Base-by-base conservation (phyloP, 1,140 invertebrate species). In the Xylocopa sonorina region DNA sequence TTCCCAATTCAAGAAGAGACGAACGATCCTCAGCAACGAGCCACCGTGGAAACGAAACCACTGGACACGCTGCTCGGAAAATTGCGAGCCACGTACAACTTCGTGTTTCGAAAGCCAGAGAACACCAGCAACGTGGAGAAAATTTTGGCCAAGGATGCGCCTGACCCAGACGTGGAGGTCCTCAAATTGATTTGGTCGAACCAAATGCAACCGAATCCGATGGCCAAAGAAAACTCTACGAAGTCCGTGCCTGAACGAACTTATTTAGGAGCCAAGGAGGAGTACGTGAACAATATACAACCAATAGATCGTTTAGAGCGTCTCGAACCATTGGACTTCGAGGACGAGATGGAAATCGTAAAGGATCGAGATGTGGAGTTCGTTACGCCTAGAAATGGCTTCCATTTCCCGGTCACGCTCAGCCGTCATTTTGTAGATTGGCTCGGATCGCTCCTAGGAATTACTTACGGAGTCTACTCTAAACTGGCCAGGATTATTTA, bases 71-170 rank as follows among this genome's bases (percentile, higher is more conserved):
- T 92, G 10, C 60, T 89, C 16, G 89, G 83, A 2, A 91, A 91
- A 86, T 83, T 92, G 67, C 86, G 88, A 58, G 80, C 89, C 41
- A 90, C 89, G 3, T 92, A 91, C 58, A 78, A 91, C 32, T 89
- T 90, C 51, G 87, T 92, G 24, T 90, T 92, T 57, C 89, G 82
- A 60, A 88, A 88, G 62, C 60, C 85, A 0, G 87, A 89, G 32
- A 88, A 90, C 55, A 80, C 82, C 0, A 89, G 83, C 34, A 86
- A 89, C 60, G 78, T 90, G 46, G 89, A 88, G 57, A 88, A 85
- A 43, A 89, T 90, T 60, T 16, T 85, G 1, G 32, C 51, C 0
- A 86, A 79, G 16, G 53, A 76, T 7, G 53, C 38, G 10, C 21
- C 80, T 2, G 58, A 78, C 41, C 43, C 85, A 9, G 58, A 84